Conservation (phyloP, 2,113 vertebrate genomes). For the Zapornia atra region DNA sequence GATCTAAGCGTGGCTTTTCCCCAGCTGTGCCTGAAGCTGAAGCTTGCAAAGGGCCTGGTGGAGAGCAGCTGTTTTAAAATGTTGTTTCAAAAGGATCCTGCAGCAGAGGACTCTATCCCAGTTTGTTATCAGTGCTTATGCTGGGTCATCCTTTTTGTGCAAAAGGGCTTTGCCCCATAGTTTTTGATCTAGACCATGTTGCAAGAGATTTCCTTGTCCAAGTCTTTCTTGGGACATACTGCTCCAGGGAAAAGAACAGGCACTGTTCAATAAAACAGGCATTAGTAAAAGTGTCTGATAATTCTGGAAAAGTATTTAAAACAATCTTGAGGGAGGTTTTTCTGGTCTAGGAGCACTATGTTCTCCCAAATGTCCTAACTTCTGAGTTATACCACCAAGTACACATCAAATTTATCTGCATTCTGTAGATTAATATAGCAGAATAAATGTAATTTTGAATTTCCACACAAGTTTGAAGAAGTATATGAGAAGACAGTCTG, state of each 20-base stretch:
- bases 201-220: background rate
- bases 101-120: background rate
- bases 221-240: background rate
- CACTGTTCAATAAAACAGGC: background rate
- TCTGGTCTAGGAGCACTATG: background rate
- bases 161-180: background rate
- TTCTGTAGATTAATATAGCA: background rate
- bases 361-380: background rate
- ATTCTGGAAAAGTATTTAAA: background rate
- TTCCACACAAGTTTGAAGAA: background rate
- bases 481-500: background rate
- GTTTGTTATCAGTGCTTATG: rapidly evolving
- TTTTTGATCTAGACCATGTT: background rate
- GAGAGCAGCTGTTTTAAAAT: background rate
- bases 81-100: background rate
- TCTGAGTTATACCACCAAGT: background rate
- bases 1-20: background rate
- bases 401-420: background rate
- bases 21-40: background rate
- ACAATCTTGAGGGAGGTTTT: background rate
- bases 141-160: background rate
- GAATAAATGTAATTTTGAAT: background rate
- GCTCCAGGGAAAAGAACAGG: background rate
- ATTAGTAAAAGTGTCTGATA: background rate
- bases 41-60: background rate